These are phyloP conservation scores for Monodelphis domestica DNA, from an alignment of 2,797 vertebrate species.

Conservation along the genomic window DNA sequence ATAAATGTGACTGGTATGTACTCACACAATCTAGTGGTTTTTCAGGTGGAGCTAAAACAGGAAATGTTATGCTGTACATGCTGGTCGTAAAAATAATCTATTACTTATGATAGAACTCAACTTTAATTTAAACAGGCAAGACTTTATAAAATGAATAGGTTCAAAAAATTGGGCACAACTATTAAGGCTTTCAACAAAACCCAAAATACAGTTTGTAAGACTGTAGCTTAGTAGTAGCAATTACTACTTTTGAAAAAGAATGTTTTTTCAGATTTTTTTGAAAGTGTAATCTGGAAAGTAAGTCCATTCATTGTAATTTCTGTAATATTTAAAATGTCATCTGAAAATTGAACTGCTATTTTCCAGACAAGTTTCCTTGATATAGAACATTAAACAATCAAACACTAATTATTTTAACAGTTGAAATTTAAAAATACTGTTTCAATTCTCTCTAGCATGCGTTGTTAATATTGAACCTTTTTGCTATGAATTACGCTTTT, in stretches of 20 bases:
- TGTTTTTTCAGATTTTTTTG: constrained; percentile 64
- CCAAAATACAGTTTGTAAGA: constrained; percentile 1
- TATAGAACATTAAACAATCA: constrained; percentile 60
- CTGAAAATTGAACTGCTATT: constrained; percentile 56
- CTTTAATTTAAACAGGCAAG: constrained; percentile 33
- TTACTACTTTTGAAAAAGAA: constrained; percentile 26
- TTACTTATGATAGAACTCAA: constrained; percentile 43
- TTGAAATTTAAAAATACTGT: constrained; percentile 58
- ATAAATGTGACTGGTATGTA: constrained; percentile 3
- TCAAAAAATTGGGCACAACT: constrained; percentile 23
- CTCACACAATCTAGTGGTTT: background rate
- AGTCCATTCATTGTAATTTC: constrained; percentile 72
- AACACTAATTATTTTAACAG: constrained; percentile 43
- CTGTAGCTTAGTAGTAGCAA: constrained; percentile 47
- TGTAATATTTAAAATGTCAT: constrained; percentile 37
- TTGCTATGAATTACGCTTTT: constrained; percentile 55
- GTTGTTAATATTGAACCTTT: constrained; percentile 24
- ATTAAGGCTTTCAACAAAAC: constrained; percentile 44
- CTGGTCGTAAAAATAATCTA: constrained; percentile 35
- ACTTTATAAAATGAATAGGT: constrained; percentile 30
- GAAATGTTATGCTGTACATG: background rate
- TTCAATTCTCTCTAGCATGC: constrained; percentile 50
- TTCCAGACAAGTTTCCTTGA: constrained; percentile 42
- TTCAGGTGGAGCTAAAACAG: background rate
- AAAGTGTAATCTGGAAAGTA: constrained; percentile 45